Base-by-base conservation (phyloP, 2,888 invertebrate species). In the Drepana falcataria region DNA sequence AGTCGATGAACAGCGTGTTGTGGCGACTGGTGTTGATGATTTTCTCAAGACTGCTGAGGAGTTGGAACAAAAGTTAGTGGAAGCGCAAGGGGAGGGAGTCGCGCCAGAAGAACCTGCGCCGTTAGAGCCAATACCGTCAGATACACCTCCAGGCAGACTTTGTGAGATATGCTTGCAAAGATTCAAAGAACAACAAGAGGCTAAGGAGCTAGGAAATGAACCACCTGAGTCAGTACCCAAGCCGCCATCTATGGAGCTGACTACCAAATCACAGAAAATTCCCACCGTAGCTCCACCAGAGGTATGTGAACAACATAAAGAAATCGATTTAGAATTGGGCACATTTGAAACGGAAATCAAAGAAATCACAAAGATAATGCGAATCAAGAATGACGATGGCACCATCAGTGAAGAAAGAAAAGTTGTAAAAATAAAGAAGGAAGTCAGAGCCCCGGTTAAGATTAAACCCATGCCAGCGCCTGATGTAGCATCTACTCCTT, bases 321-420 rank as follows among this genome's bases (percentile, higher is more conserved):
- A 58, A 40, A 57, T 52, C 5, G 63, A 72, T 55, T 59, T 69
- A 55, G 69, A 70, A 44, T 56, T 77, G 47, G 75, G 72, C 2
- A 64, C 61, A 3, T 69, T 72, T 55, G 69, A 69, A 54, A 71
- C 69, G 3, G 76, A 79, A 54, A 60, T 73, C 34, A 64, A 77
- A 61, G 65, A 75, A 67, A 72, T 75, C 4, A 72, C 67, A 2
- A 75, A 71, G 66, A 69, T 76, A 34, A 53, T 71, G 4, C 68
- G 75, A 56, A 62, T 63, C 2, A 69, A 60, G 62, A 75, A 75
- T 48, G 65, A 71, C 54, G 77, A 81, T 53, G 81, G 79, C 2
- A 69, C 74, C 0, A 56, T 78, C 2, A 66, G 52, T 40, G 75
- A 77, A 57, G 70, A 72, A 53, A 77, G 63, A 57, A 76, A 69